A percentile compares a stretch with the other conserved stretches of the same genome.
Conservation (phyloP, 2,113 vertebrate species). For the Thomomys bottae region DNA sequence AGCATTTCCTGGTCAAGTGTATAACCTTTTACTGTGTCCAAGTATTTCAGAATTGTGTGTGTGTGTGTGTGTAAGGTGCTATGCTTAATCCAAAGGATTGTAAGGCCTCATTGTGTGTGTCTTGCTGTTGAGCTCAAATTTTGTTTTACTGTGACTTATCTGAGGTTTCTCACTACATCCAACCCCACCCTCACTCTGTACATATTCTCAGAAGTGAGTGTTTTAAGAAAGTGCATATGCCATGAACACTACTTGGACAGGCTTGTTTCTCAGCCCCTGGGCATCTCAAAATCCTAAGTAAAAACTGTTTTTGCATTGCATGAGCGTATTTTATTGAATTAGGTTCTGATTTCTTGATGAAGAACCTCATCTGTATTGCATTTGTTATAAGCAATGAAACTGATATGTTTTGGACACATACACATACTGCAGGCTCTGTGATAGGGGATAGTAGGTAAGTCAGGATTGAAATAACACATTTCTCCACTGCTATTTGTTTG, state of each 20-base stretch:
- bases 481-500: background rate
- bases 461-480: slow-evolving; percentile 37
- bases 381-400: slow-evolving; percentile 52
- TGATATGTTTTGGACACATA: background rate
- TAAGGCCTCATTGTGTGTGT: background rate
- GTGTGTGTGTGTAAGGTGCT: background rate
- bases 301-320: slow-evolving; percentile 36
- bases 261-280: slow-evolving; percentile 5
- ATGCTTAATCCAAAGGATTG: slow-evolving; percentile 17
- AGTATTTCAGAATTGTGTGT: background rate
- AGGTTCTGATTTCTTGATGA: slow-evolving; percentile 63
- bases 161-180: background rate
- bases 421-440: background rate
- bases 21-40: background rate
- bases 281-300: slow-evolving; percentile 34
- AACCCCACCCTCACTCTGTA: slow-evolving; percentile 22
- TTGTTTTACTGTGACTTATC: slow-evolving; percentile 42
- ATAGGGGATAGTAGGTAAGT: slow-evolving; percentile 47
- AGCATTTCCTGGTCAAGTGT: background rate
- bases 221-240: slow-evolving; percentile 38
- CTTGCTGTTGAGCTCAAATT: background rate
- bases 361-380: slow-evolving; percentile 46
- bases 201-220: slow-evolving; percentile 48
- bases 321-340: slow-evolving; percentile 54
- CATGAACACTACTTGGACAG: slow-evolving; percentile 28